phyloP scores from a whole-genome alignment of 35 echinoderm and acorn worm genomes.

The Chiridota heheva region DNA sequence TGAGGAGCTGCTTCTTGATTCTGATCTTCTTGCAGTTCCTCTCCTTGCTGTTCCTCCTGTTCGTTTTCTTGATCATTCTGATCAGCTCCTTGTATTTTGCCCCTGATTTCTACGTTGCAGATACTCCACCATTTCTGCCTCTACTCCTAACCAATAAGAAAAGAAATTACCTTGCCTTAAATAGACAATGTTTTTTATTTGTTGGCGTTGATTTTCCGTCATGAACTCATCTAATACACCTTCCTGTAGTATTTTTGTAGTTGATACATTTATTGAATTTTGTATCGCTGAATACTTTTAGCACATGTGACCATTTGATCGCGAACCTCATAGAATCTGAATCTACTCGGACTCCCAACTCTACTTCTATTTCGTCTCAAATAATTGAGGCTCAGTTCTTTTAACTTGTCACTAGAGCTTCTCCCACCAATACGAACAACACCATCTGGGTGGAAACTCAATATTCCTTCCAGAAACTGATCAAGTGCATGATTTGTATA shows the following conservation, averaged over 20 bases:
- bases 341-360: neutral
- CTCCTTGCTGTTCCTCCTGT: slow-evolving; percentile 8
- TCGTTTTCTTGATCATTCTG: slow-evolving; percentile 15
- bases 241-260: slow-evolving; percentile 22
- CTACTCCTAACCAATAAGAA: slow-evolving; percentile 3
- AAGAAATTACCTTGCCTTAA: slow-evolving; percentile 3
- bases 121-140: slow-evolving; percentile 20
- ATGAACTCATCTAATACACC: slow-evolving; percentile 29
- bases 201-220: slow-evolving; percentile 12
- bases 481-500: slow-evolving; percentile 79
- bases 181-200: neutral
- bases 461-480: slow-evolving; percentile 82
- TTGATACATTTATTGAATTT: slow-evolving; percentile 15
- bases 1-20: neutral
- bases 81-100: slow-evolving; percentile 10
- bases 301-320: neutral
- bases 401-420: slow-evolving; percentile 26
- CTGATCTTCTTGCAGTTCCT: neutral
- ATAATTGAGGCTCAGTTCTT: slow-evolving; percentile 19
- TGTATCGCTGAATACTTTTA: slow-evolving; percentile 29
- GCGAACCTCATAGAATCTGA: neutral
- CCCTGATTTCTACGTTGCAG: neutral
- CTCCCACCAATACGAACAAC: slow-evolving; percentile 63
- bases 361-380: neutral
- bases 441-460: slow-evolving; percentile 44